These are phyloP conservation scores for Onychostoma macrolepis DNA, from an alignment of 2,113 vertebrate genomes.

Conservation along the genomic window DNA sequence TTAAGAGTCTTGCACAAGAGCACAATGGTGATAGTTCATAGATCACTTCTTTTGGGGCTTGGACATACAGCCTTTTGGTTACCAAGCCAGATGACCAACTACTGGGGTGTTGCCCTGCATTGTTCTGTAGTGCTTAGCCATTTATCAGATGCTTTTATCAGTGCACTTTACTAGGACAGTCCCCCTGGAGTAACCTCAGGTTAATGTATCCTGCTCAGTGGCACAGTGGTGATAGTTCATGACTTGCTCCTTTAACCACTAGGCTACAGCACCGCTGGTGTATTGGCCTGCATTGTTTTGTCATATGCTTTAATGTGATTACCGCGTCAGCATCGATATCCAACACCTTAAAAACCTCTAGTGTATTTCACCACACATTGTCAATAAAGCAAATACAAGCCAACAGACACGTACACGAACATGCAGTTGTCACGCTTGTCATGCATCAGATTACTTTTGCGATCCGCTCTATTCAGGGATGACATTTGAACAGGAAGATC, in stretches of 20 bases:
- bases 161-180: neutral
- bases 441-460: conserved; percentile 67
- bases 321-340: neutral
- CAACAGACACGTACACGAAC: neutral
- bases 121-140: neutral
- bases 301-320: conserved; percentile 12
- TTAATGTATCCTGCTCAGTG: neutral
- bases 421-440: conserved; percentile 41
- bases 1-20: neutral
- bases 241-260: neutral
- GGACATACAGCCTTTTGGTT: neutral
- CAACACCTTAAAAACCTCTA: conserved; percentile 18
- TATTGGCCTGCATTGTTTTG: conserved; percentile 42
- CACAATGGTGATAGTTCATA: neutral
- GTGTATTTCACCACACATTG: conserved; percentile 42
- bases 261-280: neutral
- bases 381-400: conserved; percentile 2
- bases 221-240: conserved; percentile 1
- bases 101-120: conserved; percentile 61
- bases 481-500: conserved; percentile 68
- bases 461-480: conserved; percentile 63
- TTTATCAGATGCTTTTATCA: neutral
- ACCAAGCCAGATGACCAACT: neutral
- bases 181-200: neutral
- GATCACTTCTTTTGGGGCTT: neutral